phyloP scores from a whole-genome alignment of 2,888 invertebrate species.

The Dryadula phaetusa region DNA sequence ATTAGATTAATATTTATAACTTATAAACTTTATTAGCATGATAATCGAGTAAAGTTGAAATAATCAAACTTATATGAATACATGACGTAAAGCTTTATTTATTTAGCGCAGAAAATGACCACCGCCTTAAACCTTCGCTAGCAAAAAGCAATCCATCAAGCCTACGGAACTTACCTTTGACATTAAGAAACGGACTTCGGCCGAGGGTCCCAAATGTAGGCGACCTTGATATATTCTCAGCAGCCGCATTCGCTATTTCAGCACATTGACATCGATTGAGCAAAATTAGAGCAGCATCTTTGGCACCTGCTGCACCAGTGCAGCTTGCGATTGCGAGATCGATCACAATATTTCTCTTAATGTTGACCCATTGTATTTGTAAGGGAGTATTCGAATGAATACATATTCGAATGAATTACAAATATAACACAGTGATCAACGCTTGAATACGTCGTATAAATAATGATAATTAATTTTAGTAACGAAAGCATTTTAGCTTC shows the following conservation, averaged over 20 bases:
- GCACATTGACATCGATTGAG: conserved; percentile 68
- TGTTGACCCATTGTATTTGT: neutral
- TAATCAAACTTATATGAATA: neutral
- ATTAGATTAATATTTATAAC: too few relatives aligned
- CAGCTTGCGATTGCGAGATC: conserved; percentile 61
- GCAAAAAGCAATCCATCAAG: conserved; percentile 32
- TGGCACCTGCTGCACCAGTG: conserved; percentile 71
- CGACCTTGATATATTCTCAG: conserved; percentile 59
- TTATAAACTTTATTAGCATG: neutral
- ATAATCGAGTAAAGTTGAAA: neutral
- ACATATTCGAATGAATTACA: neutral
- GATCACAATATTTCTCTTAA: conserved; percentile 29
- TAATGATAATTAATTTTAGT: too few relatives aligned
- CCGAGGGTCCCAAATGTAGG: conserved; percentile 39
- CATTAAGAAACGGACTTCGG: conserved; percentile 43
- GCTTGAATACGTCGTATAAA: neutral
- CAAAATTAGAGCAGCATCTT: conserved; percentile 72
- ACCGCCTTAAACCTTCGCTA: conserved; percentile 23
- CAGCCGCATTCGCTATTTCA: conserved; percentile 70
- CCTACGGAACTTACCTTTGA: conserved; percentile 41
- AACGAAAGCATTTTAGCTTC: too few relatives aligned
- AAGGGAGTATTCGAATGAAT: neutral
- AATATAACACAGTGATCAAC: neutral
- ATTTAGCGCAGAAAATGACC: neutral
- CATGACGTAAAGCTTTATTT: neutral